Base-by-base conservation (phyloP, 2,888 invertebrate species). In the Dusona sp. region DNA sequence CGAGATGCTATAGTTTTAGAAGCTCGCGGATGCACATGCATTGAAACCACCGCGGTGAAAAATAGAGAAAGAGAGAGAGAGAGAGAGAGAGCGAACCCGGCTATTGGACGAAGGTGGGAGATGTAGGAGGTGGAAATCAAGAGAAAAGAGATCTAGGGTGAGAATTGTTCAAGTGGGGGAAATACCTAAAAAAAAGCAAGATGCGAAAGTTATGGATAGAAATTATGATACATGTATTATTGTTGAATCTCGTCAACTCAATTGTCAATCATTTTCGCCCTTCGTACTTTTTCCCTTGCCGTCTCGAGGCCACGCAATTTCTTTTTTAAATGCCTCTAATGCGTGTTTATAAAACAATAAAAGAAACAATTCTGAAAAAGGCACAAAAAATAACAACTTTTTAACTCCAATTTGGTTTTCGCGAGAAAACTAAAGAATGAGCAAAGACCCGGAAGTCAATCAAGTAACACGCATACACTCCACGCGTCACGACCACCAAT, bases 61-160 rank as follows among this genome's bases (percentile, higher is more conserved):
- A 77, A 77, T 68, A 54, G 78, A 48, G 67, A 72, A 57, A 57
- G 68, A 72, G 64, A 68, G 84, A 29, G 33, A 79, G 54, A 78
- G 72, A 78, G 57, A 68, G 67, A 84, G 57, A 68, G 75, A 48
- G 45, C 45, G 72, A 72, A 64, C 42, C 36, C 54, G 45, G 65
- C 38, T 36, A 67, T 54, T 38, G 25, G 65, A 75, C 22, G 9
- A 16, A 67, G 42, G 42, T 79, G 77, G 65, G 80, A 74, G 65
- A 74, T 75, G 48, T 70, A 54, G 48, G 84, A 84, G 81, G 87
- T 83, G 83, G 78, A 75, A 79, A 75, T 70, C 48, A 51, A 73
- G 67, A 73, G 80, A 85, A 81, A 77, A 85, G 75, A 84, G 38
- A 79, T 78, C 84, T 82, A 86, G 75, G 80, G 80, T 72, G 83